Conservation (phyloP, 2,888 invertebrate genomes). For the Boloria euphrosyne region DNA sequence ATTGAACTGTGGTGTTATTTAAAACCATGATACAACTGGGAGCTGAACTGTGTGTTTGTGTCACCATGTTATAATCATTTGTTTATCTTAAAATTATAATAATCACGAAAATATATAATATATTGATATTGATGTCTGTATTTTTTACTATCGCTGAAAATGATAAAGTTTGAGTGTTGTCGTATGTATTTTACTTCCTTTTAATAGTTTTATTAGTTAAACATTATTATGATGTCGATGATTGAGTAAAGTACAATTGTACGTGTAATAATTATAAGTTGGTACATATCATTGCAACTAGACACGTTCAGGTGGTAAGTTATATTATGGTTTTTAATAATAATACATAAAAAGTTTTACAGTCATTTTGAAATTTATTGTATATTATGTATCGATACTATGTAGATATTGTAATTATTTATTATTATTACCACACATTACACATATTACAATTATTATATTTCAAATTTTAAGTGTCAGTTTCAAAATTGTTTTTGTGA, state of each 20-base stretch:
- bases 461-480: slow-evolving; percentile 64
- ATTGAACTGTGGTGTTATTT: slow-evolving; percentile 52
- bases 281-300: slow-evolving; percentile 51
- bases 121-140: too few relatives aligned
- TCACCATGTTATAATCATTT: not conserved
- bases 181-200: not conserved
- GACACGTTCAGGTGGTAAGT: slow-evolving; percentile 47
- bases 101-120: too few relatives aligned
- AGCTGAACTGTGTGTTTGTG: slow-evolving; percentile 33
- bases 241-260: not conserved
- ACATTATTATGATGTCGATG: not conserved
- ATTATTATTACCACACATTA: slow-evolving; percentile 63
- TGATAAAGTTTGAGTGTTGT: not conserved
- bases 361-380: slow-evolving; percentile 49
- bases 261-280: slow-evolving; percentile 33
- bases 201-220: not conserved
- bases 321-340: slow-evolving; percentile 47
- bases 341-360: slow-evolving; percentile 46
- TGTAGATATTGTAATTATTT: slow-evolving; percentile 65
- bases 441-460: slow-evolving; percentile 57
- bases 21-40: slow-evolving; percentile 44
- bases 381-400: slow-evolving; percentile 54
- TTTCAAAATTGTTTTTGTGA: slow-evolving; percentile 68
- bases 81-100: too few relatives aligned
- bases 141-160: too few relatives aligned